Conservation (phyloP, 2,888 invertebrate genomes). For the Allygus modestus region DNA sequence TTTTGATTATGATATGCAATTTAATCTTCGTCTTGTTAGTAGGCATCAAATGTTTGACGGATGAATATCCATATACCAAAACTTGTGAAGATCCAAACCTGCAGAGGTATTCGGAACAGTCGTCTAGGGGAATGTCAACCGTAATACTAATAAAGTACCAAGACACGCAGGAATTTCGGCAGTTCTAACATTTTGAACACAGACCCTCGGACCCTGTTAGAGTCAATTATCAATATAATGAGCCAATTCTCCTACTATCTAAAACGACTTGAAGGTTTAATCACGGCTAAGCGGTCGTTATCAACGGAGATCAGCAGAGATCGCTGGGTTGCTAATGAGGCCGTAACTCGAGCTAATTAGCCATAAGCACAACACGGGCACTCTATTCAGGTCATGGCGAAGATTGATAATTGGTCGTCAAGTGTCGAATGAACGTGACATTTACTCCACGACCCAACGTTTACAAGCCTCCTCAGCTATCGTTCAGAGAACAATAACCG, state of each 20-base stretch:
- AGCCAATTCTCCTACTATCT: not conserved
- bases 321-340: not conserved
- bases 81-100: too few relatives aligned
- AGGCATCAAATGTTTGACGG: too few relatives aligned
- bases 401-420: not conserved
- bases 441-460: not conserved
- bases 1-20: too few relatives aligned
- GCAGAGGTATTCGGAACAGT: too few relatives aligned
- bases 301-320: constrained; percentile 4
- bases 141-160: not conserved
- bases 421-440: constrained; percentile 13
- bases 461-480: not conserved
- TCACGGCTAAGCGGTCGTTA: not conserved
- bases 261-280: not conserved
- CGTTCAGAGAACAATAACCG: not conserved
- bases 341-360: constrained; percentile 2
- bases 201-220: not conserved
- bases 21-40: too few relatives aligned
- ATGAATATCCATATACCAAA: too few relatives aligned
- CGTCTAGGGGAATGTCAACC: not conserved
- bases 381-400: not conserved
- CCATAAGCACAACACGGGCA: not conserved
- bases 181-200: not conserved
- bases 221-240: not conserved
- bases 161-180: not conserved